phyloP scores from a whole-genome alignment of 2,888 invertebrate genomes.

The Acanthopleura granulata region DNA sequence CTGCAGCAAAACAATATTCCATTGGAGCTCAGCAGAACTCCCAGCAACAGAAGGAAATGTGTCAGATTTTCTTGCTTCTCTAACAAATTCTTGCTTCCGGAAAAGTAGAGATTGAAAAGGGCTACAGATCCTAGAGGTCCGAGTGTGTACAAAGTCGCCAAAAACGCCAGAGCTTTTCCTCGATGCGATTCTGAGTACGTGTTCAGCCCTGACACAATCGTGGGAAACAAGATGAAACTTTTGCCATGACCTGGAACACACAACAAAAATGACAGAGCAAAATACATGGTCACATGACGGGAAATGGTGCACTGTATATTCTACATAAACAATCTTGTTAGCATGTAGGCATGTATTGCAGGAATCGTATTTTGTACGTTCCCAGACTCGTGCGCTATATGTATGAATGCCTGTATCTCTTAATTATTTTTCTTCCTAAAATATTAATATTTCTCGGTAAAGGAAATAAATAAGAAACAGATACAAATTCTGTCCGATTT shows the following conservation, averaged over 20 bases:
- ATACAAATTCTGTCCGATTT: too few species aligned
- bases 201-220: neutral
- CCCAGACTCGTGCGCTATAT: too few species aligned
- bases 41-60: neutral
- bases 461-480: too few species aligned
- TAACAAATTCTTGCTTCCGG: neutral
- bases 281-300: too few species aligned
- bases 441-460: too few species aligned
- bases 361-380: too few species aligned
- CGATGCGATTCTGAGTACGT: neutral
- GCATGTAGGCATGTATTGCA: too few species aligned
- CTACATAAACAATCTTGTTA: too few species aligned
- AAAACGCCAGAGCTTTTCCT: slow-evolving; percentile 5
- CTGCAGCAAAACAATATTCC: slow-evolving; percentile 1
- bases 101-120: neutral
- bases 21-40: neutral
- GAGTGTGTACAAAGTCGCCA: neutral
- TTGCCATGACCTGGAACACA: slow-evolving; percentile 9
- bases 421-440: too few species aligned
- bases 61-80: neutral
- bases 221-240: slow-evolving; percentile 1
- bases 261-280: neutral
- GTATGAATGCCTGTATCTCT: too few species aligned
- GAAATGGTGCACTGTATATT: too few species aligned
- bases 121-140: neutral